Conservation (phyloP, 64 coral and sea anemone genomes). For the Stichodactyla mertensii region DNA sequence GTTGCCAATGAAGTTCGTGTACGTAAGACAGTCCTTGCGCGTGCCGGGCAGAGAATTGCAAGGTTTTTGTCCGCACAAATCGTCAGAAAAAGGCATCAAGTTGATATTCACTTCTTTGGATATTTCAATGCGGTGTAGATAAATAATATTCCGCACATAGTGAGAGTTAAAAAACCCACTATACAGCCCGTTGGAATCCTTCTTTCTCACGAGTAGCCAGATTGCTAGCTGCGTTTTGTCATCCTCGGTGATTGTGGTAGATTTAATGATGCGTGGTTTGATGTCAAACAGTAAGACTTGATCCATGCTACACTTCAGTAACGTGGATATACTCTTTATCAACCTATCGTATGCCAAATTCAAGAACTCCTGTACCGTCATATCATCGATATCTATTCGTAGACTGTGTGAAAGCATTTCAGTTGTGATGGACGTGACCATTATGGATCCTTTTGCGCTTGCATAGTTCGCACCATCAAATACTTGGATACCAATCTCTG, state of each 20-base stretch:
- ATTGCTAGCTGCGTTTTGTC: constrained; percentile 62
- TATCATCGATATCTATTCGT: constrained; percentile 57
- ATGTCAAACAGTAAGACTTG: constrained; percentile 80
- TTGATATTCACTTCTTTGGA: constrained; percentile 41
- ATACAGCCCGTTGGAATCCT: constrained; percentile 28
- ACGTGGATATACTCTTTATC: constrained; percentile 19
- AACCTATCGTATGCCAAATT: constrained; percentile 58
- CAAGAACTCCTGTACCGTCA: constrained; percentile 57
- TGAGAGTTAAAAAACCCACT: constrained; percentile 52
- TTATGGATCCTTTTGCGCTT: constrained; percentile 54
- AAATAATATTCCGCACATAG: constrained; percentile 61
- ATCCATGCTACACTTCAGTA: constrained; percentile 38
- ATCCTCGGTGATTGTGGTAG: constrained; percentile 27
- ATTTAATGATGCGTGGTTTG: constrained; percentile 47
- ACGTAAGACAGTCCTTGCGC: constrained; percentile 40
- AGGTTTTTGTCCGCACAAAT: constrained; percentile 35
- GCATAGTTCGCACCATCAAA: constrained; percentile 48
- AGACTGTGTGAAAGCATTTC: constrained; percentile 77
- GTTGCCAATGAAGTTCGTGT: constrained; percentile 36
- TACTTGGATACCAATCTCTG: constrained; percentile 56
- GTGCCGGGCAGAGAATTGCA: constrained; percentile 33
- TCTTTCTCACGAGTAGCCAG: constrained; percentile 69
- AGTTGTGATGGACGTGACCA: constrained; percentile 73
- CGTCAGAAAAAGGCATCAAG: constrained; percentile 67
- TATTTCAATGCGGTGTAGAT: constrained; percentile 57